Evolutionary conservation across 2,888 invertebrate genomes (phyloP).

Genomic region (Cryptus viduatorius): DNA sequence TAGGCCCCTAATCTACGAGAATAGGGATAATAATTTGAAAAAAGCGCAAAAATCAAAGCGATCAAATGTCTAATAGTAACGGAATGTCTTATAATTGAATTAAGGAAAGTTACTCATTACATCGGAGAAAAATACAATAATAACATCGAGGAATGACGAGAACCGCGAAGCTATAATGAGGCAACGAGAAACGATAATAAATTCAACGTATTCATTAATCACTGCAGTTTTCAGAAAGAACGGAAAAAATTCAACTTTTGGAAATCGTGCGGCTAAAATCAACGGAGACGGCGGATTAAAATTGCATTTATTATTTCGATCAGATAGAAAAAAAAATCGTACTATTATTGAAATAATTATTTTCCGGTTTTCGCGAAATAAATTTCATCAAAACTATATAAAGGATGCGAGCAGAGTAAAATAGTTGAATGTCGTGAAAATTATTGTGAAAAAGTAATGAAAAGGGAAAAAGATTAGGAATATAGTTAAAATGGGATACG

Average conservation of each 20-base stretch:
- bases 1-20: conserved; percentile 70
- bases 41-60: not conserved
- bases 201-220: not conserved
- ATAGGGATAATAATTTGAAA: not conserved
- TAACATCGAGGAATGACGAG: not conserved
- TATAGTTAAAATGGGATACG: not conserved
- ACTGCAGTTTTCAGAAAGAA: not conserved
- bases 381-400: not conserved
- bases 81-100: not conserved
- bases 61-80: conserved; percentile 16
- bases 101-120: not conserved
- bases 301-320: not conserved
- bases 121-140: not conserved
- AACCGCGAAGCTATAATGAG: not conserved
- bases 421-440: not conserved
- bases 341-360: not conserved
- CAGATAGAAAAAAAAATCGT: not conserved
- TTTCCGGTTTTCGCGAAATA: not conserved
- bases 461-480: conserved; percentile 37
- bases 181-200: not conserved
- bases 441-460: not conserved
- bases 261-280: not conserved
- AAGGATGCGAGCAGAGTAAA: not conserved
- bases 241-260: not conserved
- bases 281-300: too few relatives aligned